These are phyloP conservation scores for Syngnathus scovelli DNA, from an alignment of 2,113 vertebrate species.

Conservation along the genomic window DNA sequence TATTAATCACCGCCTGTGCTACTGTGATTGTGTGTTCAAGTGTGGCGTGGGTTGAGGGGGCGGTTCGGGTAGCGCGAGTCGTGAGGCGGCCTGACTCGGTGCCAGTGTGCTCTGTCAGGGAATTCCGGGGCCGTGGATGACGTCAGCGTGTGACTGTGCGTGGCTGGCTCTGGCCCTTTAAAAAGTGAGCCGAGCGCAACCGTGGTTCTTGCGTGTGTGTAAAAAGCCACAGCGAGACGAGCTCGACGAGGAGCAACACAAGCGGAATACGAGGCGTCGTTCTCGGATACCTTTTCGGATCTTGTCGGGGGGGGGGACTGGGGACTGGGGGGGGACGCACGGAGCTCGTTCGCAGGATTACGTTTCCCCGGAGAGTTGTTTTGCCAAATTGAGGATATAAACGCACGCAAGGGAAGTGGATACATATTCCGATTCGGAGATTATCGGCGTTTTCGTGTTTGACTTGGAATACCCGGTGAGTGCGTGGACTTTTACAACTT, in stretches of 20 bases:
- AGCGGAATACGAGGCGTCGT: background rate
- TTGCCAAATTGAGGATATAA: background rate
- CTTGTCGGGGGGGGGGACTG: background rate
- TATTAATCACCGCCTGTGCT: background rate
- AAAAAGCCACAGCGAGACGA: constrained; percentile 18
- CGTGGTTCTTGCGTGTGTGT: constrained; percentile 23
- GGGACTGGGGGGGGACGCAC: background rate
- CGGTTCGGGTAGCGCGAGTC: constrained; percentile 27
- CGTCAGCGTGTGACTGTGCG: constrained; percentile 55
- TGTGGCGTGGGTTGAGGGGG: constrained; percentile 2
- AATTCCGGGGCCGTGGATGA: constrained; percentile 70
- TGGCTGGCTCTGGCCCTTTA: constrained; percentile 66
- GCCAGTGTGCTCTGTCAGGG: constrained; percentile 65
- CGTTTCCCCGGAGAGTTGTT: constrained; percentile 26
- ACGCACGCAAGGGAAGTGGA: constrained; percentile 12
- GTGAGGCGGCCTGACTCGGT: constrained; percentile 19
- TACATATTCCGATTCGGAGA: background rate
- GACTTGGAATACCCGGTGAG: constrained; percentile 39
- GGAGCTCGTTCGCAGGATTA: constrained; percentile 27
- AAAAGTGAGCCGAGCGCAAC: constrained; percentile 58
- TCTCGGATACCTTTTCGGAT: background rate
- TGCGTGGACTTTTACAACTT: constrained; percentile 2
- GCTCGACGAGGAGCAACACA: constrained; percentile 22
- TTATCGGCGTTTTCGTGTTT: constrained; percentile 2
- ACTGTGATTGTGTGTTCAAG: background rate